A percentile compares a stretch with the other conserved stretches of the same genome.
Evolutionary conservation across 1,140 invertebrate species (phyloP).

Genomic region (Leptopilina clavipes): DNA sequence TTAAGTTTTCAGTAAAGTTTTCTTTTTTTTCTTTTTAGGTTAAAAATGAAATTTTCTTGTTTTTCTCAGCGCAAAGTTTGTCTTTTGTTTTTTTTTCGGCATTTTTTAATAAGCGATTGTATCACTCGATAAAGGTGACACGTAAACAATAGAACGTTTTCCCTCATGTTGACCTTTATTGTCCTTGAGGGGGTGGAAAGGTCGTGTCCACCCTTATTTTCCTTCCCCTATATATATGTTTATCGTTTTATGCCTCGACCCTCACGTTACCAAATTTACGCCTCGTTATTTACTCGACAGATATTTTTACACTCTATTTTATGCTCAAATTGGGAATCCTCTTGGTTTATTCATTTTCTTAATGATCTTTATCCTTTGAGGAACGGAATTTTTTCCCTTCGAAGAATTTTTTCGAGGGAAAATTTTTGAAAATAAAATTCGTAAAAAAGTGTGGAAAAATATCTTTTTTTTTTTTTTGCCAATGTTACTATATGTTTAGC

Average conservation of each 20-base stretch:
- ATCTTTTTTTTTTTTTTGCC: too few relatives aligned
- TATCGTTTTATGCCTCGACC: conserved; percentile 23
- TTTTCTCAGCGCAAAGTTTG: not conserved
- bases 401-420: too few relatives aligned
- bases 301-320: conserved; percentile 18
- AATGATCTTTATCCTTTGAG: not conserved
- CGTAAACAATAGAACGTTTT: not conserved
- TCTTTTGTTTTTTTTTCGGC: not conserved
- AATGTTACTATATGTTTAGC: not conserved
- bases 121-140: conserved; percentile 6
- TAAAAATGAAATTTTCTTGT: too few relatives aligned
- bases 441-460: too few relatives aligned
- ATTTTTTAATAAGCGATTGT: conserved; percentile 1
- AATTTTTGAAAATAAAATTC: too few relatives aligned
- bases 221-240: conserved; percentile 4
- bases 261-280: conserved; percentile 25
- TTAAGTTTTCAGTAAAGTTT: not conserved
- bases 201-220: conserved; percentile 29
- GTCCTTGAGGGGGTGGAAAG: conserved; percentile 20
- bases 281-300: conserved; percentile 14
- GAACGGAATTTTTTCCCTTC: not conserved
- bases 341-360: not conserved
- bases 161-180: conserved; percentile 7
- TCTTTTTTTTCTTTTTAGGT: not conserved
- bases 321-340: conserved; percentile 7